phyloP scores from a whole-genome alignment of 2,113 vertebrate genomes.

The Amblyornis subalaris region DNA sequence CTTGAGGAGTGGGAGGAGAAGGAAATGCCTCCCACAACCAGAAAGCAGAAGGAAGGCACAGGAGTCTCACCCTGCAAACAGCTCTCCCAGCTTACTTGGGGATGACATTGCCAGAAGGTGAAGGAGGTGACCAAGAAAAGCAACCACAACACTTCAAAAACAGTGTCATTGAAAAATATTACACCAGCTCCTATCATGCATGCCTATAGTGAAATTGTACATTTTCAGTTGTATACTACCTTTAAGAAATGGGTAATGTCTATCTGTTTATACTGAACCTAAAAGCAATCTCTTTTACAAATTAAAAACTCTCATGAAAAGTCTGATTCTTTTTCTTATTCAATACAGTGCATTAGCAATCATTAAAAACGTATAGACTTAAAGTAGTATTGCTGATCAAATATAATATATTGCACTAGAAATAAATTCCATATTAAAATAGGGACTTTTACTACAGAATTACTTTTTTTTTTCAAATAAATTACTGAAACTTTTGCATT shows the following conservation, averaged over 20 bases:
- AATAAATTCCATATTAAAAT: constrained; percentile 77
- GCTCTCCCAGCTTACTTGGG: neutral
- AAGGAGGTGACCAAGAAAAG: neutral
- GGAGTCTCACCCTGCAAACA: neutral
- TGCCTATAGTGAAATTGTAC: neutral
- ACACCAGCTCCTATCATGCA: neutral
- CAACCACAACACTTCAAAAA: neutral
- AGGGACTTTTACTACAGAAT: constrained; percentile 67
- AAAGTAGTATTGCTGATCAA: constrained; percentile 65
- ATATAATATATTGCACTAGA: constrained; percentile 71
- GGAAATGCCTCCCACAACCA: neutral
- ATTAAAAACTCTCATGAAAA: neutral
- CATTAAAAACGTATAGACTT: constrained; percentile 26
- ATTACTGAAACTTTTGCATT: constrained; percentile 81
- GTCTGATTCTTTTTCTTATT: neutral
- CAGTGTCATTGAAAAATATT: neutral
- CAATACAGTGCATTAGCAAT: neutral
- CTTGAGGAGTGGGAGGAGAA: neutral
- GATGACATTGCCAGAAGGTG: neutral
- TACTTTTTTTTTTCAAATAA: constrained; percentile 70
- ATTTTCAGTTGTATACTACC: neutral
- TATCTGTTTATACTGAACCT: neutral
- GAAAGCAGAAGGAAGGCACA: neutral
- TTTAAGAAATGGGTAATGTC: neutral
- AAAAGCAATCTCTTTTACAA: neutral